These are phyloP conservation scores for Drosophila sulfurigaster DNA, from an alignment of 1,140 invertebrate species.

Conservation along the genomic window DNA sequence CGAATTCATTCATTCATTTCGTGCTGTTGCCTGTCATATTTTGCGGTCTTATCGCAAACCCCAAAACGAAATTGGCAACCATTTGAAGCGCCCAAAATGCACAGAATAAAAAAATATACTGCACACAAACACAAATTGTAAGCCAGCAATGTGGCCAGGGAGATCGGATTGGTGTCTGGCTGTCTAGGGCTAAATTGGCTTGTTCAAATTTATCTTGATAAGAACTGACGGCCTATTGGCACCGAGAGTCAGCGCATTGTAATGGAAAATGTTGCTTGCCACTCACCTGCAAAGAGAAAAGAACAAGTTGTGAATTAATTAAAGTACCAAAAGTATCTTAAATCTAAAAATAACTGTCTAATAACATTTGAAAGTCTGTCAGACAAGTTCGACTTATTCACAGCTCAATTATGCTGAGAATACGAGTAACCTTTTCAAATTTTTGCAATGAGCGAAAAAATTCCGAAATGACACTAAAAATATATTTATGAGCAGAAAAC, in stretches of 20 bases:
- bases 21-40: conserved; percentile 51
- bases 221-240: conserved; percentile 54
- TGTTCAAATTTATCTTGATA: conserved; percentile 59
- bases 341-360: background rate
- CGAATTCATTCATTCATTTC: conserved; percentile 55
- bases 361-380: background rate
- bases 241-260: conserved; percentile 34
- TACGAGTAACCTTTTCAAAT: conserved; percentile 14
- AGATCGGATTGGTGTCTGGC: conserved; percentile 4
- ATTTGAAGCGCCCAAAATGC: conserved; percentile 49
- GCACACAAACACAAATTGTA: conserved; percentile 29
- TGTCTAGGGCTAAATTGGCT: conserved; percentile 60
- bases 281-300: conserved; percentile 65
- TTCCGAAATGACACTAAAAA: conserved; percentile 9
- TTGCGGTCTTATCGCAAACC: conserved; percentile 53
- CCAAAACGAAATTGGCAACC: conserved; percentile 50
- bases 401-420: conserved; percentile 17
- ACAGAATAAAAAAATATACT: conserved; percentile 9
- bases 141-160: conserved; percentile 2
- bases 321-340: conserved; percentile 19
- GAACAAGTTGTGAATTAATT: conserved; percentile 35
- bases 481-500: conserved; percentile 47
- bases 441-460: conserved; percentile 16
- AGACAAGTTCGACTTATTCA: conserved; percentile 5
- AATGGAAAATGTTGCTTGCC: conserved; percentile 33